These are phyloP conservation scores for Pteronura brasiliensis DNA, from an alignment of 2,113 vertebrate species.

Conservation along the genomic window DNA sequence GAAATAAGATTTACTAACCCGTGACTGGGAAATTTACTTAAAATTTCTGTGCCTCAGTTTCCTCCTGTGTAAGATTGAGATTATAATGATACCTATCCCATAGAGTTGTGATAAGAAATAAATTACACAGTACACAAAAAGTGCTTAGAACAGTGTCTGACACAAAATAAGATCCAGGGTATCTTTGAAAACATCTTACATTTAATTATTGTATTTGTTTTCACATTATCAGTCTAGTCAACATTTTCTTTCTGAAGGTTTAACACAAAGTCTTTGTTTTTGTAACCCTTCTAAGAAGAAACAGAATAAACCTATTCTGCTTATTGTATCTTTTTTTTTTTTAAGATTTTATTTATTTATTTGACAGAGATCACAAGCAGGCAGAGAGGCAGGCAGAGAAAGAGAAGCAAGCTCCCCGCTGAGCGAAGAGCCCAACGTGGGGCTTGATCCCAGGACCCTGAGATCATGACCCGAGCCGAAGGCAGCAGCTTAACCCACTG, in stretches of 20 bases:
- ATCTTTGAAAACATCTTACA: neutral
- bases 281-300: neutral
- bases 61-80: neutral
- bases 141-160: neutral
- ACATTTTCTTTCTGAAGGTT: constrained; percentile 30
- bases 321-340: neutral
- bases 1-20: neutral
- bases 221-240: neutral
- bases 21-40: neutral
- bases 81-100: neutral
- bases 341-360: no score
- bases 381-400: no score
- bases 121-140: neutral
- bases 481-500: no score
- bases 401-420: no score
- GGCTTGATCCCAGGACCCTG: no score
- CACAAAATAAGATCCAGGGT: neutral
- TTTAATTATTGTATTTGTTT: constrained; percentile 3
- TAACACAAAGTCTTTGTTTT: neutral
- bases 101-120: neutral
- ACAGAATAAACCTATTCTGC: neutral
- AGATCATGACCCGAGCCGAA: no score
- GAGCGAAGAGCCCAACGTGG: no score
- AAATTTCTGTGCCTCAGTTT: neutral
- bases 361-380: no score